phyloP scores from a whole-genome alignment of 2,797 vertebrate species.

The Allobates femoralis region DNA sequence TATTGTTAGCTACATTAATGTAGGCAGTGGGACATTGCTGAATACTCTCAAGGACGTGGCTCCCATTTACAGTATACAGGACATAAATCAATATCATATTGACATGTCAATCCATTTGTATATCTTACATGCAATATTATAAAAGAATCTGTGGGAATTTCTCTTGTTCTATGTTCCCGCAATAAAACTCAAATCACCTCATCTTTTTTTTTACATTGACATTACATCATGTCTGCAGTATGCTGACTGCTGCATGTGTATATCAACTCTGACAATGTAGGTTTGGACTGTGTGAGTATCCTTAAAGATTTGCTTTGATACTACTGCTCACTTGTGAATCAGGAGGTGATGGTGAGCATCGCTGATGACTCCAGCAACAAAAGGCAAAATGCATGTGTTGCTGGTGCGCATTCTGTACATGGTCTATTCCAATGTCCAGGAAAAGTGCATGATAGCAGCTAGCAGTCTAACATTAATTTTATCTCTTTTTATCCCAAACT shows the following conservation, averaged over 20 bases:
- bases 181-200: not conserved
- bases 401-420: too few relatives aligned
- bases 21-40: not conserved
- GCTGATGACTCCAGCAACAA: too few relatives aligned
- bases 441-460: too few relatives aligned
- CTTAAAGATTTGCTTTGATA: not conserved
- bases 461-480: too few relatives aligned
- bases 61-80: slow-evolving; percentile 7
- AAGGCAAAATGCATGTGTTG: too few relatives aligned
- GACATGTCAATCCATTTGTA: slow-evolving; percentile 16
- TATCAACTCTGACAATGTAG: not conserved
- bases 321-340: too few relatives aligned
- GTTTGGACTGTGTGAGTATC: not conserved
- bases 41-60: not conserved
- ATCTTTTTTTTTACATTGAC: not conserved
- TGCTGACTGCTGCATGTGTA: not conserved
- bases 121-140: not conserved
- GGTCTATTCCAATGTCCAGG: too few relatives aligned
- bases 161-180: not conserved
- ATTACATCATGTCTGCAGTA: not conserved
- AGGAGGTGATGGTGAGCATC: too few relatives aligned
- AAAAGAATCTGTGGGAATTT: not conserved
- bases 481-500: too few relatives aligned
- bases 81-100: not conserved
- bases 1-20: slow-evolving; percentile 16